phyloP scores from a whole-genome alignment of 2,888 invertebrate species.

The Drosophila silvestris region DNA sequence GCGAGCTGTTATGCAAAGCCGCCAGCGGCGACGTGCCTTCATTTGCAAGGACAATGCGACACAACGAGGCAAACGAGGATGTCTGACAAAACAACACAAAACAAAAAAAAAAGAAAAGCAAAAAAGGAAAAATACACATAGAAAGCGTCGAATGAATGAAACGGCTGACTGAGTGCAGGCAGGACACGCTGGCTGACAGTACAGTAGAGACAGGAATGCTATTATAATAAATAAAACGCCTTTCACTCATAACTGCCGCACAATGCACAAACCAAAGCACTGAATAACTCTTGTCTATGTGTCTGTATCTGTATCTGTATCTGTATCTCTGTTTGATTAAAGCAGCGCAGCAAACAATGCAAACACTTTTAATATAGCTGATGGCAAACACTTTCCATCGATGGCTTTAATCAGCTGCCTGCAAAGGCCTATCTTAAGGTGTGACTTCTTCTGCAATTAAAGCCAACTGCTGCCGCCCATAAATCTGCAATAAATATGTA shows the following conservation, averaged over 20 bases:
- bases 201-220: constrained; percentile 62
- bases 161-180: constrained; percentile 46
- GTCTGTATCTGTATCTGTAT: constrained; percentile 15
- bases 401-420: constrained; percentile 49
- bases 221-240: constrained; percentile 80
- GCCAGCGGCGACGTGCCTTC: constrained; percentile 72
- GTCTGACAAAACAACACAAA: constrained; percentile 4
- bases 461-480: constrained; percentile 66
- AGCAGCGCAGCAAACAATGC: constrained; percentile 55
- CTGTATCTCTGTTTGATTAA: constrained; percentile 45
- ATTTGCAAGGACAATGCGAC: constrained; percentile 82
- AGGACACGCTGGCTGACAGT: constrained; percentile 26
- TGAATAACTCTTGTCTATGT: constrained; percentile 35
- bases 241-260: constrained; percentile 76
- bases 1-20: constrained; percentile 62
- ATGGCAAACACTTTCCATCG: constrained; percentile 57
- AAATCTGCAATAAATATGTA: constrained; percentile 69
- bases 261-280: constrained; percentile 65
- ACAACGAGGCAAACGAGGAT: constrained; percentile 29
- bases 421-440: constrained; percentile 30
- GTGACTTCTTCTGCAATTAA: constrained; percentile 59
- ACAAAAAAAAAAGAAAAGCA: not conserved
- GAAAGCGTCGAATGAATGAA: constrained; percentile 52
- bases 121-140: constrained; percentile 10
- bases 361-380: constrained; percentile 67